A percentile compares a stretch with the other conserved stretches of the same genome.
Evolutionary conservation across 1,140 invertebrate genomes (phyloP).

Genomic region (Ooceraea biroi): DNA sequence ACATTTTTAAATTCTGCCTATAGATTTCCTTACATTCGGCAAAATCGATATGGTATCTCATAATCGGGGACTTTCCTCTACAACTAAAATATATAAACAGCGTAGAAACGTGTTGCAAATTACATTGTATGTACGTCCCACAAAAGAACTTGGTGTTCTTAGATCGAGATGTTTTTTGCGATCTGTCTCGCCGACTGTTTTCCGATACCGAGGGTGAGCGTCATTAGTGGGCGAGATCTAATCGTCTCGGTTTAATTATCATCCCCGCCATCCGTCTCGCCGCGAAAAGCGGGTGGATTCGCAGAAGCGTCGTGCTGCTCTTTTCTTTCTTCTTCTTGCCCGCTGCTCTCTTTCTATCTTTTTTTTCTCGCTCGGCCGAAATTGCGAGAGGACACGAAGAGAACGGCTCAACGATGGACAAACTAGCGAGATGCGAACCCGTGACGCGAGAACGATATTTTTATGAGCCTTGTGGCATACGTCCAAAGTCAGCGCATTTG

Average conservation of each 20-base stretch:
- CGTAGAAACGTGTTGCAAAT: too few species aligned
- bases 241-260: slow-evolving; percentile 46
- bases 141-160: slow-evolving; percentile 7
- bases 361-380: slow-evolving; percentile 38
- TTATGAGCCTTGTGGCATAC: slow-evolving; percentile 72
- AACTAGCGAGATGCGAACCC: slow-evolving; percentile 45
- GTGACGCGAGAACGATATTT: slow-evolving; percentile 71
- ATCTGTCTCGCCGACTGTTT: neutral
- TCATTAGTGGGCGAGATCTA: slow-evolving; percentile 34
- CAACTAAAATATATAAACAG: neutral
- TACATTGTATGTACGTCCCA: too few species aligned
- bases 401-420: slow-evolving; percentile 47
- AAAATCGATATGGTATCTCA: too few species aligned
- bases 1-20: too few species aligned
- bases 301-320: slow-evolving; percentile 11
- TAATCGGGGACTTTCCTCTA: too few species aligned
- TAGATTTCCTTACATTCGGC: too few species aligned
- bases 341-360: too few species aligned
- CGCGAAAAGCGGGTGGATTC: slow-evolving; percentile 44
- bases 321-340: neutral
- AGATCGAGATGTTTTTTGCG: neutral
- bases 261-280: neutral
- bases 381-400: slow-evolving; percentile 51
- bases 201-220: neutral
- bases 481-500: slow-evolving; percentile 63